A percentile compares a stretch with the other conserved stretches of the same genome.
These are phyloP conservation scores for Spodoptera litura DNA, from an alignment of 1,140 invertebrate genomes.

Conservation along the genomic window DNA sequence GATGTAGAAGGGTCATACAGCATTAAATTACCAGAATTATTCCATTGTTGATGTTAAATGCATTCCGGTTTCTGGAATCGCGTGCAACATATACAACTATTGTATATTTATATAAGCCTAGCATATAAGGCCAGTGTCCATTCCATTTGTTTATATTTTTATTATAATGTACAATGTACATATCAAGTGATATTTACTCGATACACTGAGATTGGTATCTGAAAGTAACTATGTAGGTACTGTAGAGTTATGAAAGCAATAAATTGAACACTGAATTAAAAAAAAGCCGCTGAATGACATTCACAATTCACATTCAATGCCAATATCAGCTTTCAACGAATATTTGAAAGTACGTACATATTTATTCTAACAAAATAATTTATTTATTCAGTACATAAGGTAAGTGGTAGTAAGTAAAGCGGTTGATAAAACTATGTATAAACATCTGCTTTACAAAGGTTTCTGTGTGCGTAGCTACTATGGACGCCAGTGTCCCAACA, in stretches of 20 bases:
- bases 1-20: constrained; percentile 65
- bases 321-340: neutral
- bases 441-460: constrained; percentile 47
- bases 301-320: neutral
- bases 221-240: neutral
- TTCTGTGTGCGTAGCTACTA: constrained; percentile 42
- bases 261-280: neutral
- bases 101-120: constrained; percentile 51
- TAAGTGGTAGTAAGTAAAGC: neutral
- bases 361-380: constrained; percentile 3
- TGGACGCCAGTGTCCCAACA: constrained; percentile 19
- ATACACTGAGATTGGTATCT: neutral
- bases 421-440: constrained; percentile 48
- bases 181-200: too few species aligned
- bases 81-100: constrained; percentile 61
- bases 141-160: neutral
- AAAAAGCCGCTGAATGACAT: neutral
- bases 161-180: too few species aligned
- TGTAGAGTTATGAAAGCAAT: constrained; percentile 14
- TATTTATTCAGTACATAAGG: constrained; percentile 11
- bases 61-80: constrained; percentile 77
- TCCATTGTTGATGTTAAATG: constrained; percentile 80
- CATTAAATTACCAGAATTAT: constrained; percentile 78
- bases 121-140: neutral
- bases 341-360: constrained; percentile 1